Base-by-base conservation (phyloP, 2,113 vertebrate genomes). In the Sisor rabdophorus region DNA sequence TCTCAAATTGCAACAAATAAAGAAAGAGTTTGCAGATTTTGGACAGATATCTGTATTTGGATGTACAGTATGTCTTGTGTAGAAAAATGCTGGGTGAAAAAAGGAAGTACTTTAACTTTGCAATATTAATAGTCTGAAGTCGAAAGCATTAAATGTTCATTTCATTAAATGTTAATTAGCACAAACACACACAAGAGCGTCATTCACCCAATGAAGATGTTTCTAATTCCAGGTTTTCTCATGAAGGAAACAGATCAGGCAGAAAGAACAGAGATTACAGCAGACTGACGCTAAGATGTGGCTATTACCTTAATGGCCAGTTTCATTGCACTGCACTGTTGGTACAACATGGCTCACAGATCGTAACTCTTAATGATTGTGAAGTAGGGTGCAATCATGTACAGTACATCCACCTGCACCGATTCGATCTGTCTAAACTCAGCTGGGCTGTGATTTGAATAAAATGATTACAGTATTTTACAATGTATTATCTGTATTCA, bases 241-340 rank as follows among this genome's bases (percentile, higher is more conserved):
- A 60, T 1, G 19, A 17, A 76, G 24, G 13, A n/a, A 59, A 2
- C 26, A 60, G 65, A 69, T 71, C 28, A 55, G 56, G 32, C 68
- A 53, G 53, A 61, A 68, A 20, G 11, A 12, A 53, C 19, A 40
- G 58, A 63, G 28, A 15, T 24, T 47, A 63, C 58, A 63, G 68
- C 22, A 71, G 68, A 60, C 68, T 20, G 76, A 16, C n/a, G 36
- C 68, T 32, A 36, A 63, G 56, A 77, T 63, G 76, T 54, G 68
- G 54, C 53, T 77, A 71, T 70, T 61, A 61, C 44, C 17, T 53
- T 78, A 44, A 71, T 63, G 58, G 76, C 58, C 63, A 70, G 67
- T 63, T 78, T 53, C 48, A 63, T 36, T 60, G 75, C 54, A 24
- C 48, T 54, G 58, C 48, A 12, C n/a, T 71, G 67, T 71, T 67